A percentile compares a stretch with the other conserved stretches of the same genome.
Conservation (phyloP, 2,797 vertebrate genomes). For the Melanotaenia boesemani region DNA sequence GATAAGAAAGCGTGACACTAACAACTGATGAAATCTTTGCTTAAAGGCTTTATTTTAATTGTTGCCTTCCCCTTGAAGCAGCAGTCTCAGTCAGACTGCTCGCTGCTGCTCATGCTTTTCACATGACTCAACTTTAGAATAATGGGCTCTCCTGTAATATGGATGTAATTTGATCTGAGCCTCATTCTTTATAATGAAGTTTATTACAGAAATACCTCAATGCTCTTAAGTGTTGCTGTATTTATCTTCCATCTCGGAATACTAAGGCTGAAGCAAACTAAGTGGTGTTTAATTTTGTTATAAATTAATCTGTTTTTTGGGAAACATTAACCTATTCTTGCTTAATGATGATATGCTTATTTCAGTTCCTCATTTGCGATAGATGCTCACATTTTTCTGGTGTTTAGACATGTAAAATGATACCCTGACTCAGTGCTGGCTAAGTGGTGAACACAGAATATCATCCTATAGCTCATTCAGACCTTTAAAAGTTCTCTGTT, state of each 20-base stretch:
- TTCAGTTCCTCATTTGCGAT: background rate
- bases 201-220: slow-evolving; percentile 59
- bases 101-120: slow-evolving; percentile 51
- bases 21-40: slow-evolving; percentile 28
- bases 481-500: background rate
- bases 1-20: slow-evolving; percentile 19
- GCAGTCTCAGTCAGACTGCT: slow-evolving; percentile 38
- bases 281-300: no score
- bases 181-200: slow-evolving; percentile 53
- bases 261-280: no score
- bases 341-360: background rate
- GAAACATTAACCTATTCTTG: no score
- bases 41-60: slow-evolving; percentile 43
- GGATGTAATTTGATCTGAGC: slow-evolving; percentile 63
- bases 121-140: slow-evolving; percentile 72
- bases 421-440: background rate
- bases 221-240: slow-evolving; percentile 30
- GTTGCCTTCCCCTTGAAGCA: slow-evolving; percentile 23
- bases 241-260: background rate
- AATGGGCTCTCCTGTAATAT: slow-evolving; percentile 64
- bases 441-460: background rate
- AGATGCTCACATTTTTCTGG: background rate
- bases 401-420: background rate
- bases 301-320: no score
- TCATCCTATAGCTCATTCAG: background rate